These are phyloP conservation scores for Ophthalmolycus amberensis DNA, from an alignment of 2,113 vertebrate species.

Conservation along the genomic window DNA sequence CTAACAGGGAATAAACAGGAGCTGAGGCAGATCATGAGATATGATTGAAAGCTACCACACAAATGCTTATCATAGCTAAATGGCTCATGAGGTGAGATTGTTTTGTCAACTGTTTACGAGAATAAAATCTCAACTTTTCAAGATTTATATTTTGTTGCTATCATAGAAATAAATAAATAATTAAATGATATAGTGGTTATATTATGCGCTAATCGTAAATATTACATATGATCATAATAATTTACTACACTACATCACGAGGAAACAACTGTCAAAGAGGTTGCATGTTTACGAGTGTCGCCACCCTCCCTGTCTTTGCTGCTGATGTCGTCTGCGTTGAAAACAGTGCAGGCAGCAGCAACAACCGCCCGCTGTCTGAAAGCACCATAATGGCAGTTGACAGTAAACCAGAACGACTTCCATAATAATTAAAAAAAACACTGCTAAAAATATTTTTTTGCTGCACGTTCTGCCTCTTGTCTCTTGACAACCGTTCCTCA, in stretches of 20 bases:
- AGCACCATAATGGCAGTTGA: background rate
- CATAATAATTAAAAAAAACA: background rate
- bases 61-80: background rate
- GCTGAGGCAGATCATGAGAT: background rate
- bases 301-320: background rate
- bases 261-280: background rate
- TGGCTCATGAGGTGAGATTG: background rate
- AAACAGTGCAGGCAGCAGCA: background rate
- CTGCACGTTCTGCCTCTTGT: background rate
- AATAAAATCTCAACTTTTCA: background rate
- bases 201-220: background rate
- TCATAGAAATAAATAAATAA: background rate
- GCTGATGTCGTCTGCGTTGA: background rate
- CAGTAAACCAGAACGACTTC: background rate
- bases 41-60: background rate
- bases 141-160: background rate
- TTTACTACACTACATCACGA: background rate
- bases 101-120: background rate
- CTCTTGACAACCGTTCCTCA: slow-evolving; percentile 27
- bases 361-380: background rate
- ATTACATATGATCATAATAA: background rate
- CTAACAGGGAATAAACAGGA: background rate
- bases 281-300: background rate
- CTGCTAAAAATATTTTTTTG: background rate
- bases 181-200: background rate